Percentiles rank a stretch among this genome's conserved stretches.
phyloP scores from a whole-genome alignment of 1,140 invertebrate genomes.

The Phymastichus coffea region DNA sequence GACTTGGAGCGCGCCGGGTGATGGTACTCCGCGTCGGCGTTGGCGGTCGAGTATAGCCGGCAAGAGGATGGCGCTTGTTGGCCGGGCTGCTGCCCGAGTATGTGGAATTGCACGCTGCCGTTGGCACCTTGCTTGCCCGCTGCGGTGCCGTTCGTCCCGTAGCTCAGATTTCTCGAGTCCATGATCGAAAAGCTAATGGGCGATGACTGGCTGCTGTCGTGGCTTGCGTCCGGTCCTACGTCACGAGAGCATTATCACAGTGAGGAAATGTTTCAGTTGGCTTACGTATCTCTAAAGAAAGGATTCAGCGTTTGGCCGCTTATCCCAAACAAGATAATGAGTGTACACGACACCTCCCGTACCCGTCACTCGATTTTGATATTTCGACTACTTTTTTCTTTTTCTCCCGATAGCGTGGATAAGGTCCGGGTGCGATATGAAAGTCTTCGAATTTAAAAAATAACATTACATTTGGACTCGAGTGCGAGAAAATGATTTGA shows the following conservation, averaged over 20 bases:
- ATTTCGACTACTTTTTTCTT: too few species aligned
- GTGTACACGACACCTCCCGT: too few species aligned
- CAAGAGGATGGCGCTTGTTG: slow-evolving; percentile 54
- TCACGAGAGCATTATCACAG: slow-evolving; percentile 54
- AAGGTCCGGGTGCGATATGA: too few species aligned
- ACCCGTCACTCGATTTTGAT: too few species aligned
- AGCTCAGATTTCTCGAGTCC: slow-evolving; percentile 66
- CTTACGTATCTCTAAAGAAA: too few species aligned
- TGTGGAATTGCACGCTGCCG: slow-evolving; percentile 49
- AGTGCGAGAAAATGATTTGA: too few species aligned
- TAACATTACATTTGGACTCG: too few species aligned
- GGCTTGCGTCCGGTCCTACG: slow-evolving; percentile 54
- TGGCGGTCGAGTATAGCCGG: slow-evolving; percentile 62
- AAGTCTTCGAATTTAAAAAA: too few species aligned
- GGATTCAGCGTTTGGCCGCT: too few species aligned
- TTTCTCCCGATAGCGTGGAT: too few species aligned
- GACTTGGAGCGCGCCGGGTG: slow-evolving; percentile 62
- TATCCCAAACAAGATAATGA: too few species aligned
- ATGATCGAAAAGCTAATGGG: slow-evolving; percentile 76
- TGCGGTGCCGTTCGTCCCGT: slow-evolving; percentile 45
- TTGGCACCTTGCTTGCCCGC: slow-evolving; percentile 43
- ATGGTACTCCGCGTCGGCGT: slow-evolving; percentile 66
- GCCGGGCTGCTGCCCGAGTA: slow-evolving; percentile 38
- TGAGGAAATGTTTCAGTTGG: too few species aligned
- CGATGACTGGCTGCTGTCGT: slow-evolving; percentile 65